phyloP scores from a whole-genome alignment of 1,140 invertebrate genomes.

The Neotoxoptera formosana region DNA sequence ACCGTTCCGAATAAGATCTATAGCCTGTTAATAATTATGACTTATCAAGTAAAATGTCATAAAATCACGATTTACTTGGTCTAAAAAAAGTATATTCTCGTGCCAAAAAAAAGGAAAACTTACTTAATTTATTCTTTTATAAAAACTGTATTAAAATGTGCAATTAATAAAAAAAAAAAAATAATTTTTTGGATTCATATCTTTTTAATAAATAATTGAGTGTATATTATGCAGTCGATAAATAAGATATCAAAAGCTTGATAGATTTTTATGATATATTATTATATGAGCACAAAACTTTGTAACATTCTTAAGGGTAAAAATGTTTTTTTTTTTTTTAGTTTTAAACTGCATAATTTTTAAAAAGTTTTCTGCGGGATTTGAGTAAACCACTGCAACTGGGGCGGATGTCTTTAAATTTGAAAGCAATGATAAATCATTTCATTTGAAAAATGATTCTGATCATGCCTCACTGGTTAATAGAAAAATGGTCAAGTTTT shows the following conservation, averaged over 20 bases:
- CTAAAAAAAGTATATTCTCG: not conserved
- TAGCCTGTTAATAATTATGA: not conserved
- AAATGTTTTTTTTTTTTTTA: not conserved
- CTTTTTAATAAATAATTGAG: not conserved
- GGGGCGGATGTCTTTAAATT: not conserved
- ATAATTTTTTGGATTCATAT: not conserved
- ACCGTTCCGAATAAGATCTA: not conserved
- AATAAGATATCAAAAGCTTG: not conserved
- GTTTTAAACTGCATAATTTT: slow-evolving; percentile 9
- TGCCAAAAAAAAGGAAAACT: not conserved
- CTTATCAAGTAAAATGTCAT: not conserved
- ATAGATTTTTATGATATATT: not conserved
- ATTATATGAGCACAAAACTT: not conserved
- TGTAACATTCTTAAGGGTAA: not conserved
- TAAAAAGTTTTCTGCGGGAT: not conserved
- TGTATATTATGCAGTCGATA: not conserved
- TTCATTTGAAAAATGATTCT: not conserved
- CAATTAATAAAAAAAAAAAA: not conserved
- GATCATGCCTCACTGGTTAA: not conserved
- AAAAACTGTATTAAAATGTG: not conserved
- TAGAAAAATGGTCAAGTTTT: not conserved
- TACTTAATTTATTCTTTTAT: not conserved
- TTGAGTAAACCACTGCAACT: not conserved
- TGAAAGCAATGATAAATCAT: not conserved
- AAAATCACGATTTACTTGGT: not conserved